phyloP scores from a whole-genome alignment of 2,797 vertebrate species.

The Acanthurus lineatus region DNA sequence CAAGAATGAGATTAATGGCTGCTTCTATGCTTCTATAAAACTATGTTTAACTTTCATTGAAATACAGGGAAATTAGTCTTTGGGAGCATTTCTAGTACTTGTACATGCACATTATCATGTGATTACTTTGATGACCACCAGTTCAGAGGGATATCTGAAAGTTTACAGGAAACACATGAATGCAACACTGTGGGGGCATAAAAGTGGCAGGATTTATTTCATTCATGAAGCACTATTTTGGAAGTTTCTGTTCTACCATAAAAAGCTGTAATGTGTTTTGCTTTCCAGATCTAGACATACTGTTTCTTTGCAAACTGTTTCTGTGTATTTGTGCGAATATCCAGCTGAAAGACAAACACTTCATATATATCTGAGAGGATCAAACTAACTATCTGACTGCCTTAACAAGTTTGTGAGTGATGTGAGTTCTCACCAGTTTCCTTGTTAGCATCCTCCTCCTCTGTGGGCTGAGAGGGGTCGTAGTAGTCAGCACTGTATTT shows the following conservation, averaged over 20 bases:
- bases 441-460: constrained; percentile 93
- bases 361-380: not conserved
- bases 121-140: too few species aligned
- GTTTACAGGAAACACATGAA: too few species aligned
- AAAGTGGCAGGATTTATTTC: too few species aligned
- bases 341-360: not conserved
- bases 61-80: too few species aligned
- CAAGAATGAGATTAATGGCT: too few species aligned
- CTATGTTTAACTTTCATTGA: too few species aligned
- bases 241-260: not conserved
- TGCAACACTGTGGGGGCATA: too few species aligned
- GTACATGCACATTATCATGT: too few species aligned
- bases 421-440: constrained; percentile 85
- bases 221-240: not conserved
- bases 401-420: not conserved
- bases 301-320: not conserved
- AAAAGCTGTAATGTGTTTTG: not conserved
- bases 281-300: not conserved
- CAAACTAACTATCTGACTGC: not conserved
- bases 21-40: too few species aligned
- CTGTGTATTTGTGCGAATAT: too few species aligned
- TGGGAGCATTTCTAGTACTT: too few species aligned
- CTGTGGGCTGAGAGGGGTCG: constrained; percentile 97
- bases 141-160: too few species aligned
- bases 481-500: constrained; percentile 98